Evolutionary conservation across 1,140 invertebrate species (phyloP).

Genomic region (Brachionus plicatilis): DNA sequence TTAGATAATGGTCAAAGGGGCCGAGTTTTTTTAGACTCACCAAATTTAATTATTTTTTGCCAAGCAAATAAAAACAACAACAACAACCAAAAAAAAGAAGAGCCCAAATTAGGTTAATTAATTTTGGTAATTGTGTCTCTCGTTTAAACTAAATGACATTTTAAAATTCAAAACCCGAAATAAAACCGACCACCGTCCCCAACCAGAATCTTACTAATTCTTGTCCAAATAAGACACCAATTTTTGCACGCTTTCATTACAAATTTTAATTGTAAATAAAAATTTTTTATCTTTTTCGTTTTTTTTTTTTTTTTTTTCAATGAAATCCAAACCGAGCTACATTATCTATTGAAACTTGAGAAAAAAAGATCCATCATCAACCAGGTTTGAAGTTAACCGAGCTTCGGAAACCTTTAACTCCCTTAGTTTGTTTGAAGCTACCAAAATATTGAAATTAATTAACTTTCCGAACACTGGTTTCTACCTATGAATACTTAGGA

Average conservation of each 20-base stretch:
- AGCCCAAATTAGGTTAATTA: constrained; percentile 17
- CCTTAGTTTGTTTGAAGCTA: background rate
- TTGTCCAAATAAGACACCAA: background rate
- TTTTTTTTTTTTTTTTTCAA: background rate
- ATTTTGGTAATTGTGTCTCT: background rate
- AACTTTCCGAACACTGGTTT: background rate
- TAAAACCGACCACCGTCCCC: background rate
- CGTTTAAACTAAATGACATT: background rate
- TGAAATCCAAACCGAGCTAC: background rate
- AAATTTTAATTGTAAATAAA: background rate
- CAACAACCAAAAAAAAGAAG: background rate
- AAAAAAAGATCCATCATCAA: background rate
- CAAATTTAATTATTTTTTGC: constrained; percentile 17
- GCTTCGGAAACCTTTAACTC: background rate
- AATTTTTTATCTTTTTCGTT: background rate
- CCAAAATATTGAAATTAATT: background rate
- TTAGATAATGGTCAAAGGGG: background rate
- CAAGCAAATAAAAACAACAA: background rate
- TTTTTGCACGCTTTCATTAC: background rate
- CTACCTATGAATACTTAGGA: background rate
- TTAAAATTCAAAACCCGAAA: background rate
- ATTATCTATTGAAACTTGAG: background rate
- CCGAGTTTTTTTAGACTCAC: background rate
- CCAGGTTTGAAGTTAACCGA: background rate
- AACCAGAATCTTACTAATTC: background rate